Percentiles rank a stretch among this genome's conserved stretches.
phyloP scores from a whole-genome alignment of 2,797 vertebrate genomes.

The Strix occidentalis region DNA sequence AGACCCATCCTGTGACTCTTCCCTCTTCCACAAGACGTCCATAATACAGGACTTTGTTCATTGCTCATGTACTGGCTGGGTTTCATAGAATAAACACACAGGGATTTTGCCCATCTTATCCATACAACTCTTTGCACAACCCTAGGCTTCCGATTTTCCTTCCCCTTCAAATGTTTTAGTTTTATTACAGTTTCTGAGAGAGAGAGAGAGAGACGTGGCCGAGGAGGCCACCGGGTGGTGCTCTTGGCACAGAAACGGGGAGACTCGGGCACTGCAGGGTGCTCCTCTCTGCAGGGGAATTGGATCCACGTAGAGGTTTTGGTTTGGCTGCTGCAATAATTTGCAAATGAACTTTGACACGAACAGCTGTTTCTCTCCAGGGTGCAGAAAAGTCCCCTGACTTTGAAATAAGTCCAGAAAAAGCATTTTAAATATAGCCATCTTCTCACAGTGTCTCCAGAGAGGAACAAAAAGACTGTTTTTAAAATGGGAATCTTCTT shows the following conservation, averaged over 20 bases:
- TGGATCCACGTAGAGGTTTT: fast-evolving
- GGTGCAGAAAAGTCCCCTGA: not conserved
- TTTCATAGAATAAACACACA: not conserved
- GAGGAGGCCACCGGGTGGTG: conserved; percentile 19
- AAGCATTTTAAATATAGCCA: not conserved
- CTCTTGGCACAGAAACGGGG: conserved; percentile 19
- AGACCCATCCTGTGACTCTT: not conserved
- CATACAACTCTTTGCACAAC: not conserved
- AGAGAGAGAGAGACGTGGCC: not conserved
- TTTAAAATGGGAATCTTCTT: not conserved
- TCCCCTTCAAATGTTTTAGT: not conserved
- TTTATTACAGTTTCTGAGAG: fast-evolving
- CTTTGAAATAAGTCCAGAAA: not conserved
- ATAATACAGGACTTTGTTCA: not conserved
- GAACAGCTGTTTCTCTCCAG: not conserved
- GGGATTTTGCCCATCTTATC: not conserved
- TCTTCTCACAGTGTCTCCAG: not conserved
- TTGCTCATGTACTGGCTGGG: fast-evolving
- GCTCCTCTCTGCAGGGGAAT: fast-evolving
- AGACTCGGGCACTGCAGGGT: not conserved
- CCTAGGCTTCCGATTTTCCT: not conserved
- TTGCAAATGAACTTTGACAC: not conserved
- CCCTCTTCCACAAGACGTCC: not conserved
- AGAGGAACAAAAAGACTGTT: fast-evolving
- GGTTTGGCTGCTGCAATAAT: not conserved